phyloP scores from a whole-genome alignment of 2,888 invertebrate species.

The Andrena chrysosceles region DNA sequence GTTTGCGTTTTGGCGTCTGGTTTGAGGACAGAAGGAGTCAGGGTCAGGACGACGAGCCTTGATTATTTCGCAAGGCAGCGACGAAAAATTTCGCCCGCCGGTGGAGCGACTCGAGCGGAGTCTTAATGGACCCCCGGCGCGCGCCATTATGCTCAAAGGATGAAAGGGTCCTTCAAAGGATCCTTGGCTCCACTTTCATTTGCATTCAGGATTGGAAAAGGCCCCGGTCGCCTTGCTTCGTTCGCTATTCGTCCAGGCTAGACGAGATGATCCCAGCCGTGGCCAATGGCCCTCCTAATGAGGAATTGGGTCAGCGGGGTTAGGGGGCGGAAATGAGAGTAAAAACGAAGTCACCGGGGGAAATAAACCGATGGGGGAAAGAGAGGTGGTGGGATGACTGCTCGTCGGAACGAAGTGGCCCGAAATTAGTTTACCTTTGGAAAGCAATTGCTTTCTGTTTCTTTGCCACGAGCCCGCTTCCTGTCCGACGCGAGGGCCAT shows the following conservation, averaged over 20 bases:
- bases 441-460: constrained; percentile 74
- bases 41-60: constrained; percentile 48
- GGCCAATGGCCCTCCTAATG: constrained; percentile 37
- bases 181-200: constrained; percentile 73
- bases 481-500: constrained; percentile 61
- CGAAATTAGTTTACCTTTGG: constrained; percentile 77
- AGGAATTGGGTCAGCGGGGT: constrained; percentile 75
- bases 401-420: constrained; percentile 66
- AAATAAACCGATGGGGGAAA: constrained; percentile 22
- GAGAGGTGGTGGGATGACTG: constrained; percentile 45
- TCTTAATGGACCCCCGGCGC: constrained; percentile 68
- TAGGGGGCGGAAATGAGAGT: constrained; percentile 22
- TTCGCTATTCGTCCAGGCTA: constrained; percentile 17
- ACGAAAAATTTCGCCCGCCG: constrained; percentile 67
- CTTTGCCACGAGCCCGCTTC: constrained; percentile 57
- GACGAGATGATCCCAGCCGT: constrained; percentile 39
- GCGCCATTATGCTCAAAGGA: constrained; percentile 72
- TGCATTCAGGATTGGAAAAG: constrained; percentile 77
- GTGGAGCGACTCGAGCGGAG: constrained; percentile 61
- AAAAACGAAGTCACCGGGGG: constrained; percentile 2
- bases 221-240: constrained; percentile 20
- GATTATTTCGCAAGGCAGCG: constrained; percentile 61
- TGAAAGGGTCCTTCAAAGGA: constrained; percentile 77
- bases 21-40: constrained; percentile 27
- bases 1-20: constrained; percentile 35